Evolutionary conservation across 2,797 vertebrate species (phyloP), one percentile per base, ranked within the genome.

Genomic region (Muscicapa comitata): DNA sequence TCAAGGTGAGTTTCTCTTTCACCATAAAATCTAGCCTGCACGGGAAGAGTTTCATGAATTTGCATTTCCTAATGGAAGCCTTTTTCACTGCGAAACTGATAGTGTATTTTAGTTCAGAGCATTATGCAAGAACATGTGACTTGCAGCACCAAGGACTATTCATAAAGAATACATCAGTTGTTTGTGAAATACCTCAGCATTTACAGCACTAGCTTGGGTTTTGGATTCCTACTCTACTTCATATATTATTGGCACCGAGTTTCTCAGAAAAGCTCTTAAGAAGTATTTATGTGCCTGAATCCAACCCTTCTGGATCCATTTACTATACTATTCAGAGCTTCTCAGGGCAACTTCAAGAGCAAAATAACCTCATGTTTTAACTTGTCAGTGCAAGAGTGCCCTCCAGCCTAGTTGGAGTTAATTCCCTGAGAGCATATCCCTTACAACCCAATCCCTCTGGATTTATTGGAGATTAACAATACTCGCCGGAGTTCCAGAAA

Each of bases 251-350:
- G 7, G 31, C 71, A 74, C 17, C 13, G n/a, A 77, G 57, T 68
- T 95, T 94, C 94, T 92, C 75, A 85, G 90, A 89, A 93, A 93
- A 87, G 71, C 75, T 85, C 65, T 85, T 89, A 87, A 73, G 57
- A 87, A 73, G 53, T 63, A 72, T 93, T 95, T 95, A 91, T 28
- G 2, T 86, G 50, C 23, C 59, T 93, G 71, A 91, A 85, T 92
- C 78, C 75, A 92, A 0, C 40, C 33, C 91, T 87, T 66, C 66
- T 90, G 70, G 76, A 84, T 75, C 51, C 70, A 81, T 84, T 93
- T 91, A 35, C 74, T 50, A 6, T 38, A 45, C 61, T 61, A 59
- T 82, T 87, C 81, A 94, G 78, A 77, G 81, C 24, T 87, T 91
- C 84, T 82, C 18, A 63, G 59, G 51, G 37, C 47, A 87, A 38